Conservation (phyloP, 2,888 invertebrate species). For the Hyposoter didymator region DNA sequence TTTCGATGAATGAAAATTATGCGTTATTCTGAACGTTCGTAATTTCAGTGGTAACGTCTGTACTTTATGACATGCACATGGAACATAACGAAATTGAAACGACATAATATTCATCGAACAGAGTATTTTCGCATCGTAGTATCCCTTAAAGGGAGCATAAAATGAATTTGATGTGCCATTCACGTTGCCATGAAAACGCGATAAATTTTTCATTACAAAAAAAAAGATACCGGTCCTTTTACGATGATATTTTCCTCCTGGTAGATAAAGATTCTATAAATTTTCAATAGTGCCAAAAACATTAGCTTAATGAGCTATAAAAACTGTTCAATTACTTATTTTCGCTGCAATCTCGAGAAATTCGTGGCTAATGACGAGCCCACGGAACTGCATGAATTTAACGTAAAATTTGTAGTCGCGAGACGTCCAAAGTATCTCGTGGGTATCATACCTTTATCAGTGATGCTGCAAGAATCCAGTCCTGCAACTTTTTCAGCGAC, state of each 20-base stretch:
- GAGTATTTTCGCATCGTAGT: neutral
- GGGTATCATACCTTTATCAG: slow-evolving; percentile 72
- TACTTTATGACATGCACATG: slow-evolving; percentile 29
- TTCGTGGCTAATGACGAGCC: slow-evolving; percentile 71
- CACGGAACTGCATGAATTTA: slow-evolving; percentile 68
- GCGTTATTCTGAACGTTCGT: neutral
- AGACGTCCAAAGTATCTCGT: slow-evolving; percentile 71
- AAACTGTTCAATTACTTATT: neutral
- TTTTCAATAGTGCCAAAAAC: neutral
- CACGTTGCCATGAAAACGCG: slow-evolving; percentile 2
- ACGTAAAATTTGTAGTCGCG: slow-evolving; percentile 70
- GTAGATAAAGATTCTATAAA: neutral
- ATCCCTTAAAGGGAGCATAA: slow-evolving; percentile 22
- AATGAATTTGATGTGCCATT: neutral
- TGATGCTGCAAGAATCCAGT: slow-evolving; percentile 73
- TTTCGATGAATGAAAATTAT: slow-evolving; percentile 23
- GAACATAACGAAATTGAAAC: slow-evolving; percentile 15
- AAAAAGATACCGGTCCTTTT: neutral
- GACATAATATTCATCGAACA: neutral
- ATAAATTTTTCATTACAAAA: neutral
- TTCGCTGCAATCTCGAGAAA: slow-evolving; percentile 43
- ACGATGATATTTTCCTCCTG: neutral
- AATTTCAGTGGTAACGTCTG: neutral
- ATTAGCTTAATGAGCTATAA: neutral
- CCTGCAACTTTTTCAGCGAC: slow-evolving; percentile 72